A percentile compares a stretch with the other conserved stretches of the same genome.
phyloP scores from a whole-genome alignment of 2,113 vertebrate species.

The Seriola quinqueradiata region DNA sequence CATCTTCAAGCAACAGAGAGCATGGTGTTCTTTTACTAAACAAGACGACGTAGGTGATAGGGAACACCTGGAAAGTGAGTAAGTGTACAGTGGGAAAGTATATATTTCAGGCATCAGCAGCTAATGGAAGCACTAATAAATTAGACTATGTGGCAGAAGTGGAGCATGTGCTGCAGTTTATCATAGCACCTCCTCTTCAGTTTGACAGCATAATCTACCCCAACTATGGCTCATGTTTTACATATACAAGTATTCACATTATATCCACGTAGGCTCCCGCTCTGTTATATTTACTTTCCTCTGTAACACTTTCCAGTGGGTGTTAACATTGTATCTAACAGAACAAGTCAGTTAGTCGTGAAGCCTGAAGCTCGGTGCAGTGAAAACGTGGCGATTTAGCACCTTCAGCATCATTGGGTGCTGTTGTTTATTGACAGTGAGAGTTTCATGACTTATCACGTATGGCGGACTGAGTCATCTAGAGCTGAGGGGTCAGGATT shows the following conservation, averaged over 20 bases:
- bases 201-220: constrained; percentile 22
- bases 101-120: constrained; percentile 17
- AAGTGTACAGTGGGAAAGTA: constrained; percentile 31
- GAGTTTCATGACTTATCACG: constrained; percentile 30
- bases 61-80: constrained; percentile 48
- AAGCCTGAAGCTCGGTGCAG: constrained; percentile 1
- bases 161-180: constrained; percentile 37
- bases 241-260: constrained; percentile 4
- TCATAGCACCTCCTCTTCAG: constrained; percentile 20
- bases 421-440: constrained; percentile 34
- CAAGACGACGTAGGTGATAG: constrained; percentile 38
- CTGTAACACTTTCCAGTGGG: constrained; percentile 16
- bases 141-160: constrained; percentile 53
- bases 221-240: constrained; percentile 4
- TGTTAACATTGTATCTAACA: constrained; percentile 11
- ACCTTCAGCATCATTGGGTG: constrained; percentile 13
- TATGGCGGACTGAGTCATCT: constrained; percentile 17
- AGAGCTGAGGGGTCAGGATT: not conserved
- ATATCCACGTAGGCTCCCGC: not conserved
- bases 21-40: constrained; percentile 30
- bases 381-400: constrained; percentile 9
- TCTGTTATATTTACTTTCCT: constrained; percentile 1
- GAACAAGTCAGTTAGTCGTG: constrained; percentile 8
- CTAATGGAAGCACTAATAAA: constrained; percentile 51
- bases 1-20: not conserved